These are phyloP conservation scores for Cybosia mesomella DNA, from an alignment of 2,888 invertebrate genomes.

Conservation along the genomic window DNA sequence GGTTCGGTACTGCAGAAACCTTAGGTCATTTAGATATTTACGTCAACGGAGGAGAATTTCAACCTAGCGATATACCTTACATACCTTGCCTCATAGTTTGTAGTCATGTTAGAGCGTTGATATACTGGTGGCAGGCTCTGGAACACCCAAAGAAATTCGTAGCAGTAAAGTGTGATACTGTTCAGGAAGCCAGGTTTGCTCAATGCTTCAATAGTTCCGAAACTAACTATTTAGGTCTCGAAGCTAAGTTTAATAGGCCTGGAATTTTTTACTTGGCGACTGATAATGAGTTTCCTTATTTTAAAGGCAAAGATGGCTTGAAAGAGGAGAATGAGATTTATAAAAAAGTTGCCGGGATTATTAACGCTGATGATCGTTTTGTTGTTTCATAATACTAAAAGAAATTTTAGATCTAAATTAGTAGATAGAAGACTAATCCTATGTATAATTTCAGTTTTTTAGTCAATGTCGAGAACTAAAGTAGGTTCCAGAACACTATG, in stretches of 20 bases:
- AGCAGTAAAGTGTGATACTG: constrained; percentile 67
- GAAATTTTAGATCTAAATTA: not conserved
- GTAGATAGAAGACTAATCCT: not conserved
- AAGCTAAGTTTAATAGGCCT: constrained; percentile 68
- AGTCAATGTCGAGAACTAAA: not conserved
- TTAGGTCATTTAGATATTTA: constrained; percentile 79
- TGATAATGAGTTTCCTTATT: constrained; percentile 77
- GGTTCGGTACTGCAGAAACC: constrained; percentile 78
- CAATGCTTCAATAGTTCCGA: constrained; percentile 71
- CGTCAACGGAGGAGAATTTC: constrained; percentile 79
- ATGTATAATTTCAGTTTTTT: not conserved
- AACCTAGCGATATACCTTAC: constrained; percentile 73
- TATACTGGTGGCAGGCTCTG: constrained; percentile 80
- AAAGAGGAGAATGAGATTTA: constrained; percentile 75
- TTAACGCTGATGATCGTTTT: constrained; percentile 72
- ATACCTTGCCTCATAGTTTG: constrained; percentile 76
- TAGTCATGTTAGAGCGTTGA: constrained; percentile 68
- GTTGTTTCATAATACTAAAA: constrained; percentile 27
- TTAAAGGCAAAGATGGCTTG: constrained; percentile 70
- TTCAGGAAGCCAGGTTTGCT: constrained; percentile 75
- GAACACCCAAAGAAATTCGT: constrained; percentile 80
- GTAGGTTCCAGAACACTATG: too few relatives aligned
- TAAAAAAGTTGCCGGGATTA: constrained; percentile 56
- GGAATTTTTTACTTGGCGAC: constrained; percentile 78
- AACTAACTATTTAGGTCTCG: constrained; percentile 71